Base-by-base conservation (phyloP, 2,888 invertebrate genomes). In the Rhopalosiphum nymphaeae region DNA sequence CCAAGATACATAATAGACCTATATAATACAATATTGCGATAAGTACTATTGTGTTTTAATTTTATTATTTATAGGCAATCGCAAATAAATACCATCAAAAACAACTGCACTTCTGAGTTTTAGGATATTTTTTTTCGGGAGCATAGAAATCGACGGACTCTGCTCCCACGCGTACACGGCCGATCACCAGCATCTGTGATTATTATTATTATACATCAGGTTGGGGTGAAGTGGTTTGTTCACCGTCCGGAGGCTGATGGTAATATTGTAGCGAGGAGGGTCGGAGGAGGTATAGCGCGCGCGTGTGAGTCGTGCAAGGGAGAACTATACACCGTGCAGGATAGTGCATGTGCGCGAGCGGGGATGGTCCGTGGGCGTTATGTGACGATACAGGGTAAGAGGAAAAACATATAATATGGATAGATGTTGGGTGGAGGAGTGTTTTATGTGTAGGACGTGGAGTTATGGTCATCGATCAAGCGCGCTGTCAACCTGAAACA, bases 381-480 rank as follows among this genome's bases (percentile, higher is more conserved):
- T 61, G 57, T 49, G 57, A 89, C 89, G 44, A 44, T 61, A 3
- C 36, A 49, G 67, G 42, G 44, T 21, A 29, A 44, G 91, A 91
- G 91, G 78, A n/a, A 26, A 44, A 85, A 11, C 56, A 85, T 53
- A 85, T 85, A 85, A 86, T 86, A 91, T 36, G 57, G 56, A n/a
- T 56, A 42, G 49, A 84, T 1, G 49, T 25, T 57, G 21, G 53
- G 53, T 36, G 86, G 25, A 21, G 25, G 53, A 44, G 92, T 56
- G 89, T 56, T 90, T 85, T 61, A 25, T 89, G 84, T 26, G 36
- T 61, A 49, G 93, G 84, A 93, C 93, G 84, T 57, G 90, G 44
- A 93, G 93, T 90, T 94, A 86, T 91, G 93, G 93, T 94, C 93
- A 94, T 94, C 93, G 93, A 94, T 94, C 93, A 94, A 94, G 85